Conservation (phyloP, 35 echinoderm and acorn worm species). For the Amphiura filiformis region DNA sequence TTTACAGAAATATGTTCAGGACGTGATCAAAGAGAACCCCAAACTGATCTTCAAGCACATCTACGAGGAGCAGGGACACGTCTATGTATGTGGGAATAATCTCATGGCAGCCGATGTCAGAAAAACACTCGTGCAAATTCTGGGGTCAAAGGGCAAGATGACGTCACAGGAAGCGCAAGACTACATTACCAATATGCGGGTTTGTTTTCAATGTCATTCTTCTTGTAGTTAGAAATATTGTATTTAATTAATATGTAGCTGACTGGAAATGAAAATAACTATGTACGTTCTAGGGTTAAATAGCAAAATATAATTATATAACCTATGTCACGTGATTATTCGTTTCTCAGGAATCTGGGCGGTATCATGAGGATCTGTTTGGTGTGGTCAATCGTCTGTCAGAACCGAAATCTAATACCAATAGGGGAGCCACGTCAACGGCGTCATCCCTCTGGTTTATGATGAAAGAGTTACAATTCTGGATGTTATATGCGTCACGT, state of each 20-base stretch:
- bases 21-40: slow-evolving; percentile 46
- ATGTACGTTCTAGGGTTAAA: background rate
- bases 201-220: background rate
- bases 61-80: slow-evolving; percentile 44
- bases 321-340: background rate
- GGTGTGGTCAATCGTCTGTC: slow-evolving; percentile 12
- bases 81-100: slow-evolving; percentile 66
- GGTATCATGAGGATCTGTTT: slow-evolving; percentile 74
- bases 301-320: background rate
- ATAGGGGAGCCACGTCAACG: too few relatives aligned
- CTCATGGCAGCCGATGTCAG: slow-evolving; percentile 58
- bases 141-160: slow-evolving; percentile 47
- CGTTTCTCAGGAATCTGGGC: slow-evolving; percentile 41
- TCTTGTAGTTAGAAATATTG: background rate
- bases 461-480: too few relatives aligned
- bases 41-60: slow-evolving; percentile 52
- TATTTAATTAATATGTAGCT: background rate
- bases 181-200: slow-evolving; percentile 30
- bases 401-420: background rate
- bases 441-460: too few relatives aligned
- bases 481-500: too few relatives aligned
- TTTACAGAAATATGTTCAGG: slow-evolving; percentile 63
- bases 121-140: slow-evolving; percentile 36
- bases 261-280: background rate
- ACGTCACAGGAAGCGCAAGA: slow-evolving; percentile 32